phyloP scores from a whole-genome alignment of 2,888 invertebrate genomes.

The Scotopteryx bipunctaria region DNA sequence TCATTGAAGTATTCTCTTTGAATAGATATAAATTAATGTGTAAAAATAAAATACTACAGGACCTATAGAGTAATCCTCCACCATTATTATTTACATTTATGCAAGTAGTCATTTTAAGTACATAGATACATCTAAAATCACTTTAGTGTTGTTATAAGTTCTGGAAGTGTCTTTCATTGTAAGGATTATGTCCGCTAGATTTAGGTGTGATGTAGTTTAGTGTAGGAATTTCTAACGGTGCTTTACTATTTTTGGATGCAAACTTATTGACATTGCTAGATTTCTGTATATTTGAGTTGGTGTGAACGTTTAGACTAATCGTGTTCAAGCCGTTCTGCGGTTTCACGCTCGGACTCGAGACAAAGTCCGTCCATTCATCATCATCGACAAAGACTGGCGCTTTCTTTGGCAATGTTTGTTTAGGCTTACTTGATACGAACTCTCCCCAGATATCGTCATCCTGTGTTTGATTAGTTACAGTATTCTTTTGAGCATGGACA shows the following conservation, averaged over 20 bases:
- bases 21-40: constrained; percentile 30
- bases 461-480: constrained; percentile 45
- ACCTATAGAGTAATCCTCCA: constrained; percentile 28
- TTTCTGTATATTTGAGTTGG: constrained; percentile 70
- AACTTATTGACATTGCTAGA: constrained; percentile 52
- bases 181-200: constrained; percentile 59
- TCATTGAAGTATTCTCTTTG: constrained; percentile 19
- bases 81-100: constrained; percentile 35
- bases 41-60: constrained; percentile 28
- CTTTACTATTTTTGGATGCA: constrained; percentile 56
- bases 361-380: constrained; percentile 80
- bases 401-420: constrained; percentile 57
- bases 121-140: constrained; percentile 38
- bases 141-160: constrained; percentile 74
- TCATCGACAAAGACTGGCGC: constrained; percentile 60
- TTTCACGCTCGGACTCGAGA: constrained; percentile 72
- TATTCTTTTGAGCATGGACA: constrained; percentile 53
- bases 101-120: constrained; percentile 58
- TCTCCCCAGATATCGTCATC: constrained; percentile 86
- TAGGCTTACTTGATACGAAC: constrained; percentile 81
- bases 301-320: constrained; percentile 75
- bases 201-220: constrained; percentile 78
- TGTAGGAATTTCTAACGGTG: constrained; percentile 68
- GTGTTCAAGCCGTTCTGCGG: constrained; percentile 75
- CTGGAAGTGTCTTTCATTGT: constrained; percentile 76